These are phyloP conservation scores for Dendrocincla fuliginosa DNA, from an alignment of 2,797 vertebrate genomes.

Conservation along the genomic window DNA sequence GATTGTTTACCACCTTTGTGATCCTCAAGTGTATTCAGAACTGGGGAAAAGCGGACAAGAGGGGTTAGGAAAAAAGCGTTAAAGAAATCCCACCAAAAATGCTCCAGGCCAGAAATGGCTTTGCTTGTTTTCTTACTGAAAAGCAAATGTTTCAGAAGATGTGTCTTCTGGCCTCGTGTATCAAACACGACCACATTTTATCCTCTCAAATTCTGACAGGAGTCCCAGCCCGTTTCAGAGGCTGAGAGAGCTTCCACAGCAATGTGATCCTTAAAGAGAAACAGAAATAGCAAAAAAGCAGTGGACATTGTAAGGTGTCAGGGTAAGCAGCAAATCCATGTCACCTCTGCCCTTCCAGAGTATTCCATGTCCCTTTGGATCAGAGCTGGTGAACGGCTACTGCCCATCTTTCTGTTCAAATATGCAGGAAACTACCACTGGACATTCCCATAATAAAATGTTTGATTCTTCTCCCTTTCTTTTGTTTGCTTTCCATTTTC, in stretches of 20 bases:
- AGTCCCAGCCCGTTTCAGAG: not conserved
- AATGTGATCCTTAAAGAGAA: not conserved
- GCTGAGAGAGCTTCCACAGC: not conserved
- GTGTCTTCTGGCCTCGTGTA: not conserved
- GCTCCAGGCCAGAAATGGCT: not conserved
- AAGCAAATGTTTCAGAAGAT: not conserved
- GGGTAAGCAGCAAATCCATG: not conserved
- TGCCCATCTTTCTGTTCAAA: not conserved
- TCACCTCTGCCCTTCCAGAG: not conserved
- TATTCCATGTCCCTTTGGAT: not conserved
- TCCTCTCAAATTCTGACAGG: not conserved
- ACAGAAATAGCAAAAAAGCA: not conserved
- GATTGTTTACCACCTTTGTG: not conserved
- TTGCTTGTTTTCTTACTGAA: not conserved
- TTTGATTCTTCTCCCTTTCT: not conserved
- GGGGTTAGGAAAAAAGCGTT: not conserved
- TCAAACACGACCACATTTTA: not conserved
- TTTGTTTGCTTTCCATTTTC: not conserved
- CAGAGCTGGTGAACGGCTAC: not conserved
- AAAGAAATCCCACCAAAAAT: conserved; percentile 5
- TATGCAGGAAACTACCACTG: not conserved
- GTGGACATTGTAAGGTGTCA: not conserved
- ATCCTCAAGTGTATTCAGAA: not conserved
- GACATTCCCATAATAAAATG: not conserved
- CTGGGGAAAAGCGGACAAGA: not conserved